These are phyloP conservation scores for Dryococelus australis DNA, from an alignment of 2,888 invertebrate genomes.

Conservation along the genomic window DNA sequence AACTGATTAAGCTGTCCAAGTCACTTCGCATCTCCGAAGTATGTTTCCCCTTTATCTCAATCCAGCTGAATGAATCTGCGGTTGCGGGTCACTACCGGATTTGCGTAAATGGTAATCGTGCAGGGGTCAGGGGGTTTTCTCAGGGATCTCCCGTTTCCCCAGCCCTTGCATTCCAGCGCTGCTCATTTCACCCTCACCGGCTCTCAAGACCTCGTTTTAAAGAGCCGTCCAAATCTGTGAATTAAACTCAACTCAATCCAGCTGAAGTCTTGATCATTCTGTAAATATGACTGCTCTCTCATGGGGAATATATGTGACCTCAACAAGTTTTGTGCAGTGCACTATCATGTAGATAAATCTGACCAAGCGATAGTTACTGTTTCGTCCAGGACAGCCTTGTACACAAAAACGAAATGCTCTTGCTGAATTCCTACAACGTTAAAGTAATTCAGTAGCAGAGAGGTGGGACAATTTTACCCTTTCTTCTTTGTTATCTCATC, in stretches of 20 bases:
- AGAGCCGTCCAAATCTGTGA: too few species aligned
- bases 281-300: conserved; percentile 40
- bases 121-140: too few species aligned
- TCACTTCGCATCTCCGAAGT: conserved; percentile 34
- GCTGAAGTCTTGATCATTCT: conserved; percentile 43
- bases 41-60: conserved; percentile 33
- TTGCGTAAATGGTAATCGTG: too few species aligned
- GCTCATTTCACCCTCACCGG: too few species aligned
- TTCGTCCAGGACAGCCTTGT: conserved; percentile 42
- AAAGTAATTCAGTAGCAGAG: conserved; percentile 40
- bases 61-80: too few species aligned
- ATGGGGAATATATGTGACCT: conserved; percentile 41
- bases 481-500: conserved; percentile 37
- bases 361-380: conserved; percentile 41
- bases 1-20: conserved; percentile 36
- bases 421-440: conserved; percentile 28
- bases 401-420: conserved; percentile 40
- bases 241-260: conserved; percentile 26
- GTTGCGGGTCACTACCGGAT: too few species aligned
- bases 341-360: conserved; percentile 40
- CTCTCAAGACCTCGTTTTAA: too few species aligned
- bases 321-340: conserved; percentile 38
- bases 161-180: too few species aligned
- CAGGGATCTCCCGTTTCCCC: too few species aligned
- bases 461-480: conserved; percentile 43